Evolutionary conservation across 2,797 vertebrate genomes (phyloP).

Genomic region (Typhlichthys subterraneus): DNA sequence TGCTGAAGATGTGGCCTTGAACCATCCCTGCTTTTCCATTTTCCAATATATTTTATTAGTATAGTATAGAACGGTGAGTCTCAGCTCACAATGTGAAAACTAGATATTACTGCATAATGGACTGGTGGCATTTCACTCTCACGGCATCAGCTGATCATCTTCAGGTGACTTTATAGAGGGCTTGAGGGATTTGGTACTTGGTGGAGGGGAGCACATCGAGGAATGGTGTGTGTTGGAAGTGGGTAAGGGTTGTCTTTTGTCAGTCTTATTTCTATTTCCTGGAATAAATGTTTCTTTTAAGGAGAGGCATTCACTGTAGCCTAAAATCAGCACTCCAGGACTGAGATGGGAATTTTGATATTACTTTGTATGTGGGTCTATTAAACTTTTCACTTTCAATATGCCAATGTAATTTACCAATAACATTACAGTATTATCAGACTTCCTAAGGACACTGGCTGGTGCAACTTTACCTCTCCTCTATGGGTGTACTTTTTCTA

Average conservation of each 20-base stretch:
- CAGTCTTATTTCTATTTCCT: background rate
- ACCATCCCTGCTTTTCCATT: constrained; percentile 27
- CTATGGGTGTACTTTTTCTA: background rate
- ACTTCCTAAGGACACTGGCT: background rate
- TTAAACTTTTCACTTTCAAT: background rate
- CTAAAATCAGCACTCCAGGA: background rate
- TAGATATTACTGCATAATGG: constrained; percentile 17
- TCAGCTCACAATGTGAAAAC: background rate
- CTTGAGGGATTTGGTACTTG: constrained; percentile 10
- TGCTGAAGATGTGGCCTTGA: too few relatives aligned
- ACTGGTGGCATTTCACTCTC: constrained; percentile 19
- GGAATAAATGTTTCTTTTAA: background rate
- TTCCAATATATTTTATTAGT: constrained; percentile 46
- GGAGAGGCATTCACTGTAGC: too few relatives aligned
- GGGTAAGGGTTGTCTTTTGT: background rate
- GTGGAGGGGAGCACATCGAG: constrained; percentile 8
- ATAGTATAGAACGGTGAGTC: constrained; percentile 32
- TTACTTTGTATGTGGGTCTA: background rate
- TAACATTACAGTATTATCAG: constrained; percentile 4
- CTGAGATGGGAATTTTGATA: background rate
- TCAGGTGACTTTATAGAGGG: constrained; percentile 9
- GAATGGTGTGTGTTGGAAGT: background rate
- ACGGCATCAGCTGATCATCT: constrained; percentile 26
- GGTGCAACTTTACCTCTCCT: background rate
- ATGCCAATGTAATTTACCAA: constrained; percentile 16